Conservation (phyloP, 2,113 vertebrate species). For the Megaptera novaeangliae region DNA sequence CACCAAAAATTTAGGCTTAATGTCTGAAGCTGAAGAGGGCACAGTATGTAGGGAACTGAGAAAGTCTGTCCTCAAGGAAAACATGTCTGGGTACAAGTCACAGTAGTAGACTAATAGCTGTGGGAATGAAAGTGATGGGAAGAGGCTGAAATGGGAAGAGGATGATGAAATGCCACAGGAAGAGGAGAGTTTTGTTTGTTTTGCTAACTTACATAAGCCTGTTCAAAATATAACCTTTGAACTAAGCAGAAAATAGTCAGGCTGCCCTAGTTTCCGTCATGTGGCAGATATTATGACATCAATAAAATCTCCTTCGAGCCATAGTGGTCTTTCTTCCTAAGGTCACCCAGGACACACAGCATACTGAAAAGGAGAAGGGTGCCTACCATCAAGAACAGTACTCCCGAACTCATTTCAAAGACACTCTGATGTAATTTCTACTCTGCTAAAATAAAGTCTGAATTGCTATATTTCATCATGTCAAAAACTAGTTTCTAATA, state of each 20-base stretch:
- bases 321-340: background rate
- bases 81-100: background rate
- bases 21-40: background rate
- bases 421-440: background rate
- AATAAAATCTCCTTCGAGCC: background rate
- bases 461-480: background rate
- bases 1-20: background rate
- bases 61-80: background rate
- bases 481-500: background rate
- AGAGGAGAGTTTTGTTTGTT: background rate
- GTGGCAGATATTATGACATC: background rate
- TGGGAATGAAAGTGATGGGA: background rate
- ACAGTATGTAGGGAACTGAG: background rate
- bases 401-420: background rate
- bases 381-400: background rate
- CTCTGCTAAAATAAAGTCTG: background rate
- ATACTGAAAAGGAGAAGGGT: background rate
- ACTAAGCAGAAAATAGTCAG: background rate
- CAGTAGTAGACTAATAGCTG: background rate
- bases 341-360: background rate
- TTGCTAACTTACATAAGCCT: background rate
- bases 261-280: background rate
- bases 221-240: slow-evolving; percentile 24
- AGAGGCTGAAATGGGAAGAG: background rate
- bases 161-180: background rate